Evolutionary conservation across 2,113 vertebrate species (phyloP).

Genomic region (Passerina amoena): DNA sequence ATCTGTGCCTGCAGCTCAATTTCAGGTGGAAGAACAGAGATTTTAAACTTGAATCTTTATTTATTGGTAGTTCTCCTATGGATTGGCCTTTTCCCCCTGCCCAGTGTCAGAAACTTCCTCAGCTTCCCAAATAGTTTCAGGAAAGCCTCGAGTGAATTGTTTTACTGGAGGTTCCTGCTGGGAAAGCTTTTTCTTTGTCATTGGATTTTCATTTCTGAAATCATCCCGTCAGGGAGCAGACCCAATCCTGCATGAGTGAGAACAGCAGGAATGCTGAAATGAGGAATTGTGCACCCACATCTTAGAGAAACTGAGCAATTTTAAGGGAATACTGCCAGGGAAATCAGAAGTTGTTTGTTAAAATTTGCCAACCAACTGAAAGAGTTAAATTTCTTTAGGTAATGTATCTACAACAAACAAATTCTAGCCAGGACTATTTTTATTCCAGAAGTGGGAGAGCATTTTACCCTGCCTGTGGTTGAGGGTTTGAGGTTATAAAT

Average conservation of each 20-base stretch:
- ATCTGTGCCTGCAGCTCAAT: neutral
- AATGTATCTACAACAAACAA: conserved; percentile 24
- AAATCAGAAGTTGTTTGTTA: neutral
- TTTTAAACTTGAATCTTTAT: neutral
- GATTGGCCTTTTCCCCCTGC: neutral
- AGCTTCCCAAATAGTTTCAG: neutral
- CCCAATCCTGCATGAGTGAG: neutral
- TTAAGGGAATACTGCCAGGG: neutral
- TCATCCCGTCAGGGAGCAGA: neutral
- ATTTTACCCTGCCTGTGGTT: conserved; percentile 35
- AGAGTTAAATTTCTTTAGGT: conserved; percentile 18
- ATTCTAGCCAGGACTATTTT: conserved; percentile 24
- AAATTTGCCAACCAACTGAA: neutral
- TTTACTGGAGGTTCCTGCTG: conserved; percentile 1
- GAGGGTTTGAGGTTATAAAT: conserved; percentile 54
- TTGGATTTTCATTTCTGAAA: neutral
- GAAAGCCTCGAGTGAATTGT: neutral
- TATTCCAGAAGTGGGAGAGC: neutral
- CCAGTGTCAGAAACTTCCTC: neutral
- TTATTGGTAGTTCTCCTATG: neutral
- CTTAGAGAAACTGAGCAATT: neutral
- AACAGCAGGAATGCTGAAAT: neutral
- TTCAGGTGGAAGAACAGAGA: neutral
- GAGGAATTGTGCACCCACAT: neutral
- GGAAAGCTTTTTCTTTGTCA: neutral